These are phyloP conservation scores for Dendropsophus ebraccatus DNA, from an alignment of 2,113 vertebrate species.

Conservation along the genomic window DNA sequence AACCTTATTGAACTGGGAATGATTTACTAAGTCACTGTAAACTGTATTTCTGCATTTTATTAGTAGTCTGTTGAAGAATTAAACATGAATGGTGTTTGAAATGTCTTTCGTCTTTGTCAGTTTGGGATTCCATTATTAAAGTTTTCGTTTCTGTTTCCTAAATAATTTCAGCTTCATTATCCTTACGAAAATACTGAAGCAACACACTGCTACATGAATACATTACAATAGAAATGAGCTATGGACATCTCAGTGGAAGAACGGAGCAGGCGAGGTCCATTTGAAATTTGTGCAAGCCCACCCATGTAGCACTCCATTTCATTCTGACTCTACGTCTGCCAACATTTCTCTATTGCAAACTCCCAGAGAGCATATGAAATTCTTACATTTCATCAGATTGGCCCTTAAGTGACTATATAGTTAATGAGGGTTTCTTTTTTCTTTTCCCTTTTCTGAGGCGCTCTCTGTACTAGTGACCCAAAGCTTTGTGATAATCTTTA, in stretches of 20 bases:
- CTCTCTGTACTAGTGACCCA: slow-evolving; percentile 43
- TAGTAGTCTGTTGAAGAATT: background rate
- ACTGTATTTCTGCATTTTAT: background rate
- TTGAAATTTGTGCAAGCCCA: slow-evolving; percentile 41
- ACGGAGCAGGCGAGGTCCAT: slow-evolving; percentile 30
- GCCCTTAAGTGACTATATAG: slow-evolving; percentile 51
- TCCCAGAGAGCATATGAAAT: slow-evolving; percentile 53
- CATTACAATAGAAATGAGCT: slow-evolving; percentile 50
- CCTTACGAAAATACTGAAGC: background rate
- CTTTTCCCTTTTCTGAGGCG: background rate
- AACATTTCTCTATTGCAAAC: slow-evolving; percentile 47
- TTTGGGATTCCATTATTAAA: slow-evolving; percentile 4
- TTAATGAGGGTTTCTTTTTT: slow-evolving; percentile 47
- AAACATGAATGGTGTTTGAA: background rate
- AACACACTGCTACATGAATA: slow-evolving; percentile 18
- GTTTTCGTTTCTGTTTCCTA: slow-evolving; percentile 17
- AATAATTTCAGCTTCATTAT: slow-evolving; percentile 10
- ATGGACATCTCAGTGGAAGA: slow-evolving; percentile 36
- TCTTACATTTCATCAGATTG: slow-evolving; percentile 56
- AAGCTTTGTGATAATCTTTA: background rate
- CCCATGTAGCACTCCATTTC: slow-evolving; percentile 42
- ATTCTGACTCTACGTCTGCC: slow-evolving; percentile 50
- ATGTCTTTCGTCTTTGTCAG: background rate
- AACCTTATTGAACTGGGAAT: no score
- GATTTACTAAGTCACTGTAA: no score